These are phyloP conservation scores for Myiozetetes cayanensis DNA, from an alignment of 2,113 vertebrate genomes.

Conservation along the genomic window DNA sequence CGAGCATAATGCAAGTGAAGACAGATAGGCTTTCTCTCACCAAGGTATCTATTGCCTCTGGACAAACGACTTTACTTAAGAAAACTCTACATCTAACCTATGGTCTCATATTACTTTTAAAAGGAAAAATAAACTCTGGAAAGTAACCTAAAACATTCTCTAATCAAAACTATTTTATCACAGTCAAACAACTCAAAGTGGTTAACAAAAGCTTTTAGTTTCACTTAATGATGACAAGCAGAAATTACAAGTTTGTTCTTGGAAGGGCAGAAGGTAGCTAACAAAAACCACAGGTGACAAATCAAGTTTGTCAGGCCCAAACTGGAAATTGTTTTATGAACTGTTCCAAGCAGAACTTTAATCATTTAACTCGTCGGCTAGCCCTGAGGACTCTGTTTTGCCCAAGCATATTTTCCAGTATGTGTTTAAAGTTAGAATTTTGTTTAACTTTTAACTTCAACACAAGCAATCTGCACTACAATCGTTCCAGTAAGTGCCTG, in stretches of 20 bases:
- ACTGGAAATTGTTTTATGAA: background rate
- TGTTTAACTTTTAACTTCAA: conserved; percentile 28
- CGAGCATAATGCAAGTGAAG: conserved; percentile 47
- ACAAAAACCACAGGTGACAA: conserved; percentile 36
- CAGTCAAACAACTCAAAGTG: conserved; percentile 8
- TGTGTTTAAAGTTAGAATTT: background rate
- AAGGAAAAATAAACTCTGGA: conserved; percentile 62
- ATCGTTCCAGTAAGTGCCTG: background rate
- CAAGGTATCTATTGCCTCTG: conserved; percentile 56
- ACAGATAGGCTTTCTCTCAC: conserved; percentile 58
- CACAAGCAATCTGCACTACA: background rate
- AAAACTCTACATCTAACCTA: conserved; percentile 66
- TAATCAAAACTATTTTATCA: conserved; percentile 66
- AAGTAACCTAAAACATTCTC: conserved; percentile 60
- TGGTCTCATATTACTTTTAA: conserved; percentile 66
- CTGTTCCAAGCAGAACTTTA: background rate
- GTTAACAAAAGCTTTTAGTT: conserved; percentile 51
- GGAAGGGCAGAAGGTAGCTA: conserved; percentile 9
- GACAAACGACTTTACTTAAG: conserved; percentile 63
- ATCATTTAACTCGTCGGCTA: background rate
- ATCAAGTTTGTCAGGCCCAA: conserved; percentile 28
- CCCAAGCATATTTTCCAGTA: background rate
- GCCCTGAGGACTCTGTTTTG: conserved; percentile 3
- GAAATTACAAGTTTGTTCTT: conserved; percentile 18
- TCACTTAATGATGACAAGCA: conserved; percentile 37